Base-by-base conservation (phyloP, 1,140 invertebrate genomes). In the Orchesella cincta region DNA sequence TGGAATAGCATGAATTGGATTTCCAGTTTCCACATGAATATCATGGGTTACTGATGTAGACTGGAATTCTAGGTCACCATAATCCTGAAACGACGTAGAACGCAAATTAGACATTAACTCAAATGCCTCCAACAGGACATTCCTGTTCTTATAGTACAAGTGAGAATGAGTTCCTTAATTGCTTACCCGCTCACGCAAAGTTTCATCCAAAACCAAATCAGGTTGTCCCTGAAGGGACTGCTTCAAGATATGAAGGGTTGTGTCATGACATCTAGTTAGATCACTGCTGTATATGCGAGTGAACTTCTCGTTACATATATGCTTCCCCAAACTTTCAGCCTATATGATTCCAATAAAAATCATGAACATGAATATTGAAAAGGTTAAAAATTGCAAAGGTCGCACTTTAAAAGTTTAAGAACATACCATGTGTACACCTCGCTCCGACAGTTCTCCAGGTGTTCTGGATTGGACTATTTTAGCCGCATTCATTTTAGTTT, bases 21-120 rank as follows among this genome's bases (percentile, higher is more conserved):
- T 36, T 0, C 76, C 76, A 8, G 26, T n/a, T 3, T 31, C n/a
- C 20, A 18, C 31, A 20, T 71, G 31, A 35, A 76, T 75, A 18
- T 80, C 75, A 0, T 29, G 8, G 0, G 73, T 54, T 1, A 51
- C 1, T 2, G 73, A n/a, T 20, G 31, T 52, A 0, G 79, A 62
- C 35, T 78, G 26, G 26, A 80, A 80, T 52, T 80, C 79, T 26
- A 78, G 46, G 34, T 80, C 79, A 0, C 79, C 79, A 34, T 80
- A 80, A 73, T 80, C 79, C 78, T 79, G 36, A 29, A 73, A 76
- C 5, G 23, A 31, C 20, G 5, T 62, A 51, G 54, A 36, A 23
- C 1, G n/a, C n/a, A 72, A 52, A 16, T n/a, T 67, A 1, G 3
- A 18, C 23, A 54, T 54, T 1, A 74, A 31, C 5, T 64, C 29